Evolutionary conservation across 2,113 vertebrate genomes (phyloP).

Genomic region (Vulpes lagopus): DNA sequence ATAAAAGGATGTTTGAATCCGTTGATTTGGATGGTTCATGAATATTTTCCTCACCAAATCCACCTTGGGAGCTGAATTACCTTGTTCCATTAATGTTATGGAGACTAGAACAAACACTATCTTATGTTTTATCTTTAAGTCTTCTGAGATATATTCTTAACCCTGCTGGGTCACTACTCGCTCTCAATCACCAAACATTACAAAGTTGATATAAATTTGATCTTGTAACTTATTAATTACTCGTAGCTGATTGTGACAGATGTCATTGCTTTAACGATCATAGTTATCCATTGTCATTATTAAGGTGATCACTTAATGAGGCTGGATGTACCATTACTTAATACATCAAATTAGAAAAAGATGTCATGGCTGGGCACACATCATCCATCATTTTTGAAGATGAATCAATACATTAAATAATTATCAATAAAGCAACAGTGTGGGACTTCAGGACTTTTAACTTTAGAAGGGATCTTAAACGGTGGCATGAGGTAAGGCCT

Average conservation of each 20-base stretch:
- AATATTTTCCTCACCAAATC: not conserved
- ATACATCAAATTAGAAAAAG: conserved; percentile 79
- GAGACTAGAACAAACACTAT: not conserved
- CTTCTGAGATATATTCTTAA: not conserved
- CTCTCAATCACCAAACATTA: conserved; percentile 7
- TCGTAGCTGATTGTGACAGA: conserved; percentile 75
- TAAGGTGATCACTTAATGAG: conserved; percentile 80
- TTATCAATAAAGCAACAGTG: conserved; percentile 56
- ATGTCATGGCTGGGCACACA: conserved; percentile 71
- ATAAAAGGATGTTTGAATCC: not conserved
- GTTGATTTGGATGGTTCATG: not conserved
- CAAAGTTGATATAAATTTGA: conserved; percentile 61
- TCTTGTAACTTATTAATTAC: conserved; percentile 79
- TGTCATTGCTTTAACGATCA: conserved; percentile 84
- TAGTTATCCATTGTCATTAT: conserved; percentile 82
- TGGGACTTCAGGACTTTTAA: not conserved
- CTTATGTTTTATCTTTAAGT: not conserved
- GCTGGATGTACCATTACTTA: conserved; percentile 68
- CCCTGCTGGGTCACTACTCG: not conserved
- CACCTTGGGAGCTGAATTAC: not conserved
- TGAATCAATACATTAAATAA: conserved; percentile 73
- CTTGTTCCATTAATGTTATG: not conserved
- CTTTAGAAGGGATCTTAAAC: conserved; percentile 37
- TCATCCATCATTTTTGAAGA: conserved; percentile 72
- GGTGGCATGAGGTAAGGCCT: not conserved